Base-by-base conservation (phyloP, 1,140 invertebrate species). In the Palaemon carinicauda region DNA sequence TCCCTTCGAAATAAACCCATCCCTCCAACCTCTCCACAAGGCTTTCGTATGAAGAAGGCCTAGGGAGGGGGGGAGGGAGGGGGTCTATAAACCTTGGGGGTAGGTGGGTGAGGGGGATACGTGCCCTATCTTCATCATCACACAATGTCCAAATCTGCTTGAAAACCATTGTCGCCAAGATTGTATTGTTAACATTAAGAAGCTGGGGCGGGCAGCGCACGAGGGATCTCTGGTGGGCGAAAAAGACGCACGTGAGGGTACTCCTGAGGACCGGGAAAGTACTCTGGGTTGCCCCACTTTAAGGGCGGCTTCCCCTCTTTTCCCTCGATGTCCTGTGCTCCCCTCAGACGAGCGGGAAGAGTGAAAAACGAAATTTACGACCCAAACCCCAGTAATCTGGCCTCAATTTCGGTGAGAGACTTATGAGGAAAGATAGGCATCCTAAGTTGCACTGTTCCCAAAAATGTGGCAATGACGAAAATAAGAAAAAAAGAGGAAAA, bases 171-270 rank as follows among this genome's bases (percentile, higher is more conserved):
- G 79, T 81, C 33, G 60, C 79, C 21, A 50, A 81, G 79, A 81
- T 81, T 71, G 69, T 81, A 69, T n/a, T 81, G 77, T 79, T 79
- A 79, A 53, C 77, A 79, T 60, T 79, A 54, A 78, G 75, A 78
- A 53, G 50, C 50, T 52, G 75, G 27, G 75, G 51, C 27, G 50
- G 21, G 50, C 17, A 52, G n/a, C 10, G 31, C 2, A 52, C 7
- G 51, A 19, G 21, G n/a, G 78, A n/a, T 14, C 53, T 9, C 7
- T 0, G 21, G 54, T 19, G 24, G 54, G 73, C 24, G 17, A n/a
- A 75, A n/a, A 10, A n/a, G 50, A 51, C 17, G 41, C 29, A 0
- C 27, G 15, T 3, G 10, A n/a, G n/a, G 33, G 7, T 17, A 19
- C 31, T 10, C 5, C 17, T 24, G 3, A 41, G 9, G n/a, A 21